These are phyloP conservation scores for Falcaria lacertinaria DNA, from an alignment of 2,888 invertebrate genomes.

Conservation along the genomic window DNA sequence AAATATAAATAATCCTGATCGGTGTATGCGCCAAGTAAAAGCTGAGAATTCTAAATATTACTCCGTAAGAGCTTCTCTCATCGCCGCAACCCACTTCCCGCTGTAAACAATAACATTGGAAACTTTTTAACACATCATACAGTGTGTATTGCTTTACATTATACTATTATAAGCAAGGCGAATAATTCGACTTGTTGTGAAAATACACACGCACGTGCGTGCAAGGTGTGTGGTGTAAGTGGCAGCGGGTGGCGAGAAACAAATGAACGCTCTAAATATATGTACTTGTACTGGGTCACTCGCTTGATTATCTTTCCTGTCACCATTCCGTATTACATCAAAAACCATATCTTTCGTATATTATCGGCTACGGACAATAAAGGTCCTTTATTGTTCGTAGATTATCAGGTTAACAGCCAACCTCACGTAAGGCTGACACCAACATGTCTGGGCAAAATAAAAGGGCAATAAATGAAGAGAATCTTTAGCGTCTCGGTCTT, in stretches of 20 bases:
- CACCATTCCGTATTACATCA: too few species aligned
- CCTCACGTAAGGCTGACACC: too few species aligned
- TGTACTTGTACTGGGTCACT: too few species aligned
- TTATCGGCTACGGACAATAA: too few species aligned
- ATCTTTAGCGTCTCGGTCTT: too few species aligned
- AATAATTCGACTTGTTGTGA: conserved; percentile 72
- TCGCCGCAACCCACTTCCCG: conserved; percentile 51
- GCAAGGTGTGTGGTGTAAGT: conserved; percentile 25
- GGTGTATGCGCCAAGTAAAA: background rate
- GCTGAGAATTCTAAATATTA: conserved; percentile 10
- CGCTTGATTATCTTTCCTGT: too few species aligned
- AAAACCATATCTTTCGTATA: too few species aligned
- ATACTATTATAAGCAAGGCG: conserved; percentile 50
- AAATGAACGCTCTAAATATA: conserved; percentile 25
- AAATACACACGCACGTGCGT: conserved; percentile 68
- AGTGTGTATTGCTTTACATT: conserved; percentile 38
- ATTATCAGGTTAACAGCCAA: too few species aligned
- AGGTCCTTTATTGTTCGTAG: too few species aligned
- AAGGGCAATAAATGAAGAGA: too few species aligned
- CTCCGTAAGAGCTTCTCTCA: conserved; percentile 66
- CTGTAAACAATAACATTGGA: conserved; percentile 73
- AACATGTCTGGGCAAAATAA: too few species aligned
- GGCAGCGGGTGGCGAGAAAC: conserved; percentile 6
- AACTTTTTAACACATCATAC: conserved; percentile 73
- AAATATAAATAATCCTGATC: background rate